phyloP scores from a whole-genome alignment of 2,888 invertebrate species.

The Chalcis sispes region DNA sequence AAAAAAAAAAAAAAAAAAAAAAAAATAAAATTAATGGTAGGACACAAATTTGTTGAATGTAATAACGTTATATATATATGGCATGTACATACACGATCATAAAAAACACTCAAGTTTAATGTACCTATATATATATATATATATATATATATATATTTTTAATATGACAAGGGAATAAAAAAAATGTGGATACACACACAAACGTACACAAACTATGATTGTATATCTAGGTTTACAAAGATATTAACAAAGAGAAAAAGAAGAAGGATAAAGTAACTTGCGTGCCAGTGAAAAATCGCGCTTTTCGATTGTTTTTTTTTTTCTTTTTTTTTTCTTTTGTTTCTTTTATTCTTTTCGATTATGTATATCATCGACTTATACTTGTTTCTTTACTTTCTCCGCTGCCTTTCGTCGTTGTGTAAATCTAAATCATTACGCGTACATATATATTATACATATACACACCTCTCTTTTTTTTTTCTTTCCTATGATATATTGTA shows the following conservation, averaged over 20 bases:
- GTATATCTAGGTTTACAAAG: conserved; percentile 60
- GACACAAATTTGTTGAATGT: conserved; percentile 45
- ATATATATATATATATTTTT: no score
- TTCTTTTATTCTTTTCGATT: background rate
- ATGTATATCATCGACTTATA: conserved; percentile 11
- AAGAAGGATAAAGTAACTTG: conserved; percentile 7
- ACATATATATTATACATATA: background rate
- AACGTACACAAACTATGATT: conserved; percentile 48
- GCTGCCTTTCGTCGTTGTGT: background rate
- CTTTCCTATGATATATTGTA: no score
- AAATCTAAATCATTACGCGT: conserved; percentile 9
- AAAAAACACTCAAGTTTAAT: conserved; percentile 43
- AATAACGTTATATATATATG: conserved; percentile 46
- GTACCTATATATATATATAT: no score
- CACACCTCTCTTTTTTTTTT: conserved; percentile 1
- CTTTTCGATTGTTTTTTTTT: conserved; percentile 7
- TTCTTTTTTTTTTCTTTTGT: conserved; percentile 2
- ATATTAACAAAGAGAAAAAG: conserved; percentile 5
- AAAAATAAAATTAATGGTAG: conserved; percentile 18
- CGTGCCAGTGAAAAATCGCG: conserved; percentile 42
- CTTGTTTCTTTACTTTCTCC: background rate
- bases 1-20: conserved; percentile 22
- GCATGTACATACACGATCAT: conserved; percentile 65
- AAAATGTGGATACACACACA: no score
- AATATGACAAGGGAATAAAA: conserved; percentile 43